Evolutionary conservation across 2,113 vertebrate species (phyloP).

Genomic region (Bathybates hornii): DNA sequence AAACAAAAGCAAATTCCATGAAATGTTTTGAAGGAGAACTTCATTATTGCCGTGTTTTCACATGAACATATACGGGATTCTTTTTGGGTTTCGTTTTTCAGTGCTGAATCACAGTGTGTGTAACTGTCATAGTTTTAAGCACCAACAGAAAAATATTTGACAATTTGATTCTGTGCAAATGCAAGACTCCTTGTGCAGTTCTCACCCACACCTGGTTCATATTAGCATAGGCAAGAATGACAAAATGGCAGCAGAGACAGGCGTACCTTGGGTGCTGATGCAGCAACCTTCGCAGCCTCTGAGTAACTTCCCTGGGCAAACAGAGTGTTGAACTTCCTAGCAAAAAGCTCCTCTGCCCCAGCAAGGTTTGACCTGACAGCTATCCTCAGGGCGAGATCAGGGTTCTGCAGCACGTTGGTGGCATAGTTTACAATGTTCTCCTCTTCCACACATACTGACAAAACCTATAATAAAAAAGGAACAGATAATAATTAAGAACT

Average conservation of each 20-base stretch:
- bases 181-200: not conserved
- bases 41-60: not conserved
- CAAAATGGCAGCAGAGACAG: not conserved
- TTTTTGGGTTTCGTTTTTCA: not conserved
- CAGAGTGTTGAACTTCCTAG: constrained; percentile 83
- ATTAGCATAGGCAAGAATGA: not conserved
- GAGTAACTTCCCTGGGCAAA: constrained; percentile 87
- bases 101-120: not conserved
- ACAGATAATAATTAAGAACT: not conserved
- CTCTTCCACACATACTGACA: constrained; percentile 92
- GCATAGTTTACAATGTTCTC: constrained; percentile 92
- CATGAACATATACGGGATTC: not conserved
- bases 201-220: not conserved
- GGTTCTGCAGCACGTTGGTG: constrained; percentile 86
- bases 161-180: not conserved
- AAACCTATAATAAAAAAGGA: constrained; percentile 67
- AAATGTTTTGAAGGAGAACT: not conserved
- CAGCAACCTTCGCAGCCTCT: constrained; percentile 88
- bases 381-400: constrained; percentile 86
- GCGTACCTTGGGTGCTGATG: constrained; percentile 86
- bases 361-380: constrained; percentile 85
- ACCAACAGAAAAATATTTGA: not conserved
- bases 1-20: not conserved
- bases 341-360: constrained; percentile 88
- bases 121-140: not conserved